Base-by-base conservation (phyloP, 2,113 vertebrate species). In the Plecotus auritus region DNA sequence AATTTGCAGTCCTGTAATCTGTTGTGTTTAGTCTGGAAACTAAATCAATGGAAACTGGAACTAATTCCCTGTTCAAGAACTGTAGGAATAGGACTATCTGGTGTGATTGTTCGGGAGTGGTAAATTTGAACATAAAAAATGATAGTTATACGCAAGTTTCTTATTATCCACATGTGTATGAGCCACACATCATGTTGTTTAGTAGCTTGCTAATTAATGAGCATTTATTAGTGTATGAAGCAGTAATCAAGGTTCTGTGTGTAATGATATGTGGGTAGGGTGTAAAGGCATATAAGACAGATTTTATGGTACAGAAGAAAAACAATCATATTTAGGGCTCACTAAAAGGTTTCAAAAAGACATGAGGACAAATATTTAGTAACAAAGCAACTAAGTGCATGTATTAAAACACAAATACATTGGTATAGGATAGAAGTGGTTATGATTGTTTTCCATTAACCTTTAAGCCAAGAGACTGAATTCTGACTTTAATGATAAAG, bases 401-500 rank as follows among this genome's bases (percentile, higher is more conserved):
- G 4, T 61, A 73, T 82, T 80, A 85, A 83, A 84, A 88, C 30
- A 13, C n/a, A 78, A 49, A 56, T 78, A 35, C 13, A 11, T 16
- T 74, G 28, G 22, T 37, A 40, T 64, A 42, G 32, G 32, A 45
- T 51, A 87, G n/a, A 77, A n/a, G 8, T 14, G 35, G 8, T 18
- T 84, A 54, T n/a, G 17, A 59, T 5, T 54, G 26, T 66, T 85
- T 72, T 85, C 35, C 45, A 4, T 69, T 90, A 93, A 70, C 40
- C 80, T 94, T 85, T 88, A 85, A 77, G 59, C 12, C 47, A 56
- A 37, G 49, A 91, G 40, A 30, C 37, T 78, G 72, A 86, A 85
- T 91, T 84, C 73, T 91, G 89, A 76, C 66, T 94, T 95, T 64
- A 86, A 95, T 90, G 87, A 84, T 85, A 26, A 94, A 94, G 70